Base-by-base conservation (phyloP, 2,113 vertebrate genomes). In the Poecile atricapillus region DNA sequence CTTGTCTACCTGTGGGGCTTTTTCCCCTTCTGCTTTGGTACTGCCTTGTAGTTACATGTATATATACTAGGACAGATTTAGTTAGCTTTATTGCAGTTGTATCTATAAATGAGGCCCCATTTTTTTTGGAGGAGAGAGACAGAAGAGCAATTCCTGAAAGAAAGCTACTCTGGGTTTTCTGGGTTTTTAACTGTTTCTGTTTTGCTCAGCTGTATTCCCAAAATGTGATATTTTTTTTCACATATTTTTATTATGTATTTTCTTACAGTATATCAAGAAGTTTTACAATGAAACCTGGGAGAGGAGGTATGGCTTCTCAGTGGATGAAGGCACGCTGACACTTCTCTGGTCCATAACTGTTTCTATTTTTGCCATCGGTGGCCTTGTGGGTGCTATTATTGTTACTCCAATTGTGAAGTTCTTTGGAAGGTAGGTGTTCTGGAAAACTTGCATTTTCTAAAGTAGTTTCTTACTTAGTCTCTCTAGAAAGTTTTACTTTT, bases 271-370 rank as follows among this genome's bases (percentile, higher is more conserved):
- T 85, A 99, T 99, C 92, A 98, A 99, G 97, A 96, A 93, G 27
- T 99, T 99, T 97, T 99, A 99, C 97, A 99, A 99, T 69, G 96
- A 97, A 83, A 98, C 98, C 6, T 99, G 99, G 99, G 70, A 96
- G 35, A 97, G 97, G 71, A 97, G 99, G 28, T 98, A 98, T 0
- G 98, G 97, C 17, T 95, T 97, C 24, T 96, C 98, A 0, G 74
- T 98, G 16, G 92, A 97, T 58, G 90, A 93, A 5, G 96, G 98
- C 73, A 98, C 97, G 0, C 68, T 98, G 87, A 99, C 98, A 1
- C 96, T 99, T 43, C 98, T 99, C 47, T 99, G 99, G 99, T 99
- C 99, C 15, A 33, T 99, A 96, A 99, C 99, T 0, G 99, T 99
- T 78, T 99, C 99, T 77, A 98, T 99, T 95, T 99, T 99, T 90